Base-by-base conservation (phyloP, 2,113 vertebrate species). In the Paracanthobrama guichenoti region DNA sequence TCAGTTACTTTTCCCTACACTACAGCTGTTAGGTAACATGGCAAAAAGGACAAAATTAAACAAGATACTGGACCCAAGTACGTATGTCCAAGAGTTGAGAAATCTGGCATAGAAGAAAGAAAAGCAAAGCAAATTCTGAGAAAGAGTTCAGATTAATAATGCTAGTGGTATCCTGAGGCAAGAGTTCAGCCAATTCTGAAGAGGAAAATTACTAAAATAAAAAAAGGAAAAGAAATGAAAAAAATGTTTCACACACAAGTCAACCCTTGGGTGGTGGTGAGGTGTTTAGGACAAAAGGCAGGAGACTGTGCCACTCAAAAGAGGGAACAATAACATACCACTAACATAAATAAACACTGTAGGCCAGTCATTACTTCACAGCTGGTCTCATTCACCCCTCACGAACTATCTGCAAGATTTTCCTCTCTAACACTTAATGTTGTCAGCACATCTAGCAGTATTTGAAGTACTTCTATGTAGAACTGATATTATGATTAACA, bases 111-210 rank as follows among this genome's bases (percentile, higher is more conserved):
- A 42, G 67, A 85, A 72, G 6, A n/a, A 31, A 85, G 72, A 69
- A 69, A 62, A 55, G 26, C 46, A 66, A 31, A 46, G 18, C 20
- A 16, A 75, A 35, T 84, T 86, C 66, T 39, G 48, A 86, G 76
- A 67, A 85, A 60, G 16, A 44, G 78, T 73, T 8, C 28, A 31
- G 66, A 89, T 60, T 79, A 79, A 83, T 76, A 22, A 79, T 76
- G 48, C 50, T 35, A 64, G 42, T 59, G 35, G 74, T 80, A 60
- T 39, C 42, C 79, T 28, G 67, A 82, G 69, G 74, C 76, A 86
- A 81, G 73, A 84, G 59, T 82, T 88, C 74, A 86, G 72, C 82
- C 79, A 77, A 66, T 46, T 86, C 50, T 28, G 46, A 71, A 62
- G 69, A 53, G 24, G 2, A 75, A 88, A 46, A 60, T 42, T 16